A percentile compares a stretch with the other conserved stretches of the same genome.
phyloP scores from a whole-genome alignment of 2,797 vertebrate species.

The Sylvilagus floridanus region DNA sequence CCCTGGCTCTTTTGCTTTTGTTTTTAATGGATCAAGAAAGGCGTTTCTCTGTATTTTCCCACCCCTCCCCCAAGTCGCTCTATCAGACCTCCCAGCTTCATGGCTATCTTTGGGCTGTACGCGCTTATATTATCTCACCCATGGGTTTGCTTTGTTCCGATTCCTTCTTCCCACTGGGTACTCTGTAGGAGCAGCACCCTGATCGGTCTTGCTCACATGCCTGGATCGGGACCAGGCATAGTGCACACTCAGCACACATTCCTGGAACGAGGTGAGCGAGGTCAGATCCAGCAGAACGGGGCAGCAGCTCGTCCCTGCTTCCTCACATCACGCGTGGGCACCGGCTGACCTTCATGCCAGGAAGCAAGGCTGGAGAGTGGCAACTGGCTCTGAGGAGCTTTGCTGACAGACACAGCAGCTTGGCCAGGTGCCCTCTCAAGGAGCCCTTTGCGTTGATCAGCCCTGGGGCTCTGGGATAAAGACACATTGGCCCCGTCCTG shows the following conservation, averaged over 20 bases:
- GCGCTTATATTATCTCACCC: not conserved
- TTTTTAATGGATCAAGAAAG: no score
- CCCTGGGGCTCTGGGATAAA: not conserved
- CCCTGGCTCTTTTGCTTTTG: no score
- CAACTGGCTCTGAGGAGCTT: not conserved
- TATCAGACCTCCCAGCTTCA: not conserved
- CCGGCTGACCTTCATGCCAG: not conserved
- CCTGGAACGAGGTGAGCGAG: not conserved
- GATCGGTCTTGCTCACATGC: not conserved
- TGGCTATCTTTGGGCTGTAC: not conserved
- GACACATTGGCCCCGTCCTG: not conserved
- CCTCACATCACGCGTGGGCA: not conserved
- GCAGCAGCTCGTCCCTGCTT: not conserved
- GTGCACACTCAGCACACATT: no score
- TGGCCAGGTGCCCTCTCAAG: not conserved
- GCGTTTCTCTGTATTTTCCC: no score
- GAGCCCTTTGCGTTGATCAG: not conserved
- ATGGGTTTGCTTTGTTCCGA: not conserved
- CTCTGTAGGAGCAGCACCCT: not conserved
- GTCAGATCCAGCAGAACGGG: not conserved
- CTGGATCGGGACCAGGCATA: not conserved
- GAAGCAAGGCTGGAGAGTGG: not conserved
- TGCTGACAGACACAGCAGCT: not conserved
- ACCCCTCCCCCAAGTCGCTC: no score
- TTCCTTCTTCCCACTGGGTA: not conserved